These are phyloP conservation scores for Drosophila antonietae DNA, from an alignment of 2,888 invertebrate genomes.

Conservation along the genomic window DNA sequence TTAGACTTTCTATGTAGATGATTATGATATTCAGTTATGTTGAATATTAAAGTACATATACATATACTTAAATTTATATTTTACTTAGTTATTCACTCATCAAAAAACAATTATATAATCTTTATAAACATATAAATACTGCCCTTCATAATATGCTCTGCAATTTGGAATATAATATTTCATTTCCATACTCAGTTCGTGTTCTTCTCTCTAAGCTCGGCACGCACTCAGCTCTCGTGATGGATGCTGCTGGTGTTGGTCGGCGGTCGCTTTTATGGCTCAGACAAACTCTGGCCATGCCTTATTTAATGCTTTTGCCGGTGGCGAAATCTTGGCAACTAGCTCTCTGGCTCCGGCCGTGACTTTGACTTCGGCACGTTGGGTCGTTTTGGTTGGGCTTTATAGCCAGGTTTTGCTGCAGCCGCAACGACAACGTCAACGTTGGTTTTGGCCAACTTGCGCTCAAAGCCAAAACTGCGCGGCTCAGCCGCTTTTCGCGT, in stretches of 20 bases:
- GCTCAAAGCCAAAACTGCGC: constrained; percentile 77
- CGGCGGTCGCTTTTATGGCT: constrained; percentile 4
- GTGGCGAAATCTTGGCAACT: constrained; percentile 69
- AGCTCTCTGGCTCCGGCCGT: constrained; percentile 43
- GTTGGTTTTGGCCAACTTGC: constrained; percentile 38
- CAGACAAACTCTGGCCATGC: constrained; percentile 33
- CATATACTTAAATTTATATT: too few relatives aligned
- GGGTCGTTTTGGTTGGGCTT: constrained; percentile 17
- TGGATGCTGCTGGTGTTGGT: constrained; percentile 6
- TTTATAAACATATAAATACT: not conserved
- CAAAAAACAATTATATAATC: too few relatives aligned
- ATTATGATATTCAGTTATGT: too few relatives aligned
- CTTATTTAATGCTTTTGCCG: constrained; percentile 72
- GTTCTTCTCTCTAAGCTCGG: too few relatives aligned
- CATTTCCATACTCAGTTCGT: not conserved
- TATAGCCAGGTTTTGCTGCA: constrained; percentile 46
- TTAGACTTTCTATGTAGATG: too few relatives aligned
- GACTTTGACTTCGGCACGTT: constrained; percentile 50
- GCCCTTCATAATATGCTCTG: too few relatives aligned
- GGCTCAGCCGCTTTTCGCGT: constrained; percentile 79
- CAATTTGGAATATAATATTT: not conserved
- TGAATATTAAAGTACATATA: too few relatives aligned
- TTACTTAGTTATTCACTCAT: too few relatives aligned
- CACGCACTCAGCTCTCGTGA: constrained; percentile 5
- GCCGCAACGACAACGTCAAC: constrained; percentile 54